Evolutionary conservation across 2,113 vertebrate genomes (phyloP).

Genomic region (Climacteris rufus): DNA sequence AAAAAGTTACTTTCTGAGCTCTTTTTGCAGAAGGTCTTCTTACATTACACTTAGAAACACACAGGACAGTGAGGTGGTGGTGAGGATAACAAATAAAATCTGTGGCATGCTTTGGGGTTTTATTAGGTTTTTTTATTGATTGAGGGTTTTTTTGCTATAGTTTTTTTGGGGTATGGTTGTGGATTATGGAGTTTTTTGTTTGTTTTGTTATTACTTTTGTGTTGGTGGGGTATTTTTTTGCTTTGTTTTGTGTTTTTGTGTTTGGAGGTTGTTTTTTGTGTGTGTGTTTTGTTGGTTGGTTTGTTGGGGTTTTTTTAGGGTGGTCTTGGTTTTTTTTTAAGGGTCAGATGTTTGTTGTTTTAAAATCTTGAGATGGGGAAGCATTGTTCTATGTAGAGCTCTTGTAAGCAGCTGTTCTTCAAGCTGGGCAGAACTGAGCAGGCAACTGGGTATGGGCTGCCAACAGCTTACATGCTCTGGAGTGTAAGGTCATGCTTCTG

Average conservation of each 20-base stretch:
- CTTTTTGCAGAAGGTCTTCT: background rate
- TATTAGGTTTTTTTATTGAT: background rate
- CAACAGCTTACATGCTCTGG: background rate
- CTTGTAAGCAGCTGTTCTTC: background rate
- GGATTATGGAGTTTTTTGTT: no score
- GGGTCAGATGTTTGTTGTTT: background rate
- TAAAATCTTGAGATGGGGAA: background rate
- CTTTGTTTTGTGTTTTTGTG: background rate
- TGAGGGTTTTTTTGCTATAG: fast-evolving
- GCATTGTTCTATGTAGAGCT: background rate
- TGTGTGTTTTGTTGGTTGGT: no score
- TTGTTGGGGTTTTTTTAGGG: background rate
- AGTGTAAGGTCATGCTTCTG: background rate
- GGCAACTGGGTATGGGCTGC: background rate
- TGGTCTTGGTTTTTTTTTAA: background rate
- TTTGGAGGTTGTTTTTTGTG: background rate
- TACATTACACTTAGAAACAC: background rate
- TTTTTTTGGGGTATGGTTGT: no score
- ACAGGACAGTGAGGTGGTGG: background rate
- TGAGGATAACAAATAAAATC: background rate
- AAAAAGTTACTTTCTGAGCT: background rate
- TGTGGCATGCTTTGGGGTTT: background rate
- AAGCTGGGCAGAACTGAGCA: background rate
- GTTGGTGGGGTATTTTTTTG: background rate
- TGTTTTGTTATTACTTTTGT: background rate